Evolutionary conservation across 2,113 vertebrate genomes (phyloP), one percentile per base, ranked within the genome.

Genomic region (Felis chaus): DNA sequence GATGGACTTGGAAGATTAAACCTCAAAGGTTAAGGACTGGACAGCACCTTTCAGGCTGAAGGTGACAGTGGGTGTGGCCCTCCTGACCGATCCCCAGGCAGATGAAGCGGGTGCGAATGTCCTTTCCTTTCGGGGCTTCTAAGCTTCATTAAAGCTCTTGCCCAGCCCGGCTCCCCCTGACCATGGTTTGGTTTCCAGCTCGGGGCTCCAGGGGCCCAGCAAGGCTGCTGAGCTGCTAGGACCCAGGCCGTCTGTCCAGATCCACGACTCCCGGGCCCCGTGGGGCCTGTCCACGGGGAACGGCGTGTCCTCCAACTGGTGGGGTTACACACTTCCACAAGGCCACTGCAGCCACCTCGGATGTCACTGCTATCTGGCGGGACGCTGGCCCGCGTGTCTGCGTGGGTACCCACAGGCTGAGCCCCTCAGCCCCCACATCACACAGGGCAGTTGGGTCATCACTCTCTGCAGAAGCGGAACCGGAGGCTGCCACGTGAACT

Each of bases 311-410:
- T 93, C 4, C 31, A 31, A 16, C 14, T 14, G n/a, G 6, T 5
- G 36, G 53, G 19, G 19, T 31, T 48, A 4, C 2, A 0, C 1
- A 3, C 82, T 7, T 80, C 76, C 33, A 4, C 5, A 1, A 10
- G 9, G 18, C 48, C 15, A 3, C 65, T 1, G 1, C 0, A 16
- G n/a, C 16, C 27, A 3, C 33, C 63, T 57, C 0, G 1, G 33
- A 39, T 4, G 1, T 45, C 71, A 0, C 3, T 31, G 21, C 16
- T 41, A 2, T 21, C 57, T 61, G 21, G 57, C 7, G 57, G 57
- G 21, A 23, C 8, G 0, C 57, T 8, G 7, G 57, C 7, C 57
- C 57, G 0, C 57, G 21, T 3, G 55, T 61, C 57, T 61, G 57
- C 3, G 3, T 23, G 8, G 7, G 21, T 61, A 61, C 9, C 57